Evolutionary conservation across 2,888 invertebrate genomes (phyloP), one percentile per base, ranked within the genome.

Genomic region (Dexiosoma caninum): DNA sequence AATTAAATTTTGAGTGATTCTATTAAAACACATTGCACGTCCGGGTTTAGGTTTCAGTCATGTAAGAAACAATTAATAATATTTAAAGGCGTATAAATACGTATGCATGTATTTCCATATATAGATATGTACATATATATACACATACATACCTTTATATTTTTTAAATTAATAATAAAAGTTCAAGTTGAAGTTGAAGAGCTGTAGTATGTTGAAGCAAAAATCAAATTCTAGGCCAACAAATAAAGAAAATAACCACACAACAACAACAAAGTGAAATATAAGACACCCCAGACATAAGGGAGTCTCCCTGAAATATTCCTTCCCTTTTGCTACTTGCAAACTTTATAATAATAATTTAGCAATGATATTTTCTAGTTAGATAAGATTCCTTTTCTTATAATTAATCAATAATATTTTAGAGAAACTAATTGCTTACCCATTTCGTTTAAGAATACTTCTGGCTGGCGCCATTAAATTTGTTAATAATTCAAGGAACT

Each of bases 201-300:
- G 27, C 67, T 59, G 23, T 0, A 21, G 9, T n/a, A 62, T 30
- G 37, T 14, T 27, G 57, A 51, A 4, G 19, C 27, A 66, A 76
- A 9, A 67, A 30, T 6, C 7, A 44, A 44, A 32, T 67, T 75
- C 66, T 75, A 59, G 75, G 74, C 66, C 74, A 66, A 32, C 5
- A 14, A 12, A 42, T 2, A 27, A 60, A 53, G 51, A 6, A 30
- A 59, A 37, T n/a, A n/a, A n/a, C n/a, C n/a, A n/a, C n/a, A n/a
- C 23, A 59, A 55, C 46, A 70, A 70, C 19, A 49, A 70, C 10
- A 37, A 21, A 53, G 27, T n/a, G 27, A 4, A 71, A 66, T 55
- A 23, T 53, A 71, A 77, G 67, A 81, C 80, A 77, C 77, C 76
- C 75, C 77, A 81, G 80, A 77, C 80, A 80, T 12, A 64, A 70